These are phyloP conservation scores for Phenganax subtilis DNA, from an alignment of 92 coral and sea anemone genomes.

Conservation along the genomic window DNA sequence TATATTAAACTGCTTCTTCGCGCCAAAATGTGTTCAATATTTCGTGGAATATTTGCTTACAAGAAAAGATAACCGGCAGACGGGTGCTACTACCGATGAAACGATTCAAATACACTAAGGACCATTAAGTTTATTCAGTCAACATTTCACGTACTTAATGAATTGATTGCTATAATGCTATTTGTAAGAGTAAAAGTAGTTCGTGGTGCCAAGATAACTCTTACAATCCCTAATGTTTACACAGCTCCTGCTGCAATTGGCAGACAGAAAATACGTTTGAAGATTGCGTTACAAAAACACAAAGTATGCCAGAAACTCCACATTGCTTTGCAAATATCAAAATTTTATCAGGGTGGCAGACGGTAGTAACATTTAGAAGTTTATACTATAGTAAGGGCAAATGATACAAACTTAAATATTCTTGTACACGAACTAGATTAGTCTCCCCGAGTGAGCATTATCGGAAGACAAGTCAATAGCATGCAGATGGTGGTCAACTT, in stretches of 20 bases:
- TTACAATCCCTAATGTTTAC: background rate
- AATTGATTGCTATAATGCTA: constrained; percentile 5
- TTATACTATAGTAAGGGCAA: too few species aligned
- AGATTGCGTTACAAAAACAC: background rate
- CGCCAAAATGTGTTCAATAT: too few species aligned
- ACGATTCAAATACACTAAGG: background rate
- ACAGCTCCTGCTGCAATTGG: background rate
- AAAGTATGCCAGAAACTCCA: background rate
- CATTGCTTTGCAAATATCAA: background rate
- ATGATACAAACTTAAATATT: too few species aligned
- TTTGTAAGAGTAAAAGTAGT: background rate
- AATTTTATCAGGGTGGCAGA: background rate
- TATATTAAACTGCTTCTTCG: too few species aligned
- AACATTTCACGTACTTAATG: background rate
- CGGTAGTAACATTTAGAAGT: too few species aligned
- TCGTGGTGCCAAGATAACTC: background rate
- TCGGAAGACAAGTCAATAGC: too few species aligned
- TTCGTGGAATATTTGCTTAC: too few species aligned
- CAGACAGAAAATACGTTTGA: background rate
- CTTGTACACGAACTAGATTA: too few species aligned
- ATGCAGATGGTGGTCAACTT: too few species aligned
- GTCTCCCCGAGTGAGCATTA: too few species aligned
- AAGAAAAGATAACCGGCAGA: too few species aligned
- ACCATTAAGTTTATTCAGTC: background rate
- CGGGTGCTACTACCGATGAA: too few species aligned